Conservation (phyloP, 2,888 invertebrate species). For the Lasioglossum morio region DNA sequence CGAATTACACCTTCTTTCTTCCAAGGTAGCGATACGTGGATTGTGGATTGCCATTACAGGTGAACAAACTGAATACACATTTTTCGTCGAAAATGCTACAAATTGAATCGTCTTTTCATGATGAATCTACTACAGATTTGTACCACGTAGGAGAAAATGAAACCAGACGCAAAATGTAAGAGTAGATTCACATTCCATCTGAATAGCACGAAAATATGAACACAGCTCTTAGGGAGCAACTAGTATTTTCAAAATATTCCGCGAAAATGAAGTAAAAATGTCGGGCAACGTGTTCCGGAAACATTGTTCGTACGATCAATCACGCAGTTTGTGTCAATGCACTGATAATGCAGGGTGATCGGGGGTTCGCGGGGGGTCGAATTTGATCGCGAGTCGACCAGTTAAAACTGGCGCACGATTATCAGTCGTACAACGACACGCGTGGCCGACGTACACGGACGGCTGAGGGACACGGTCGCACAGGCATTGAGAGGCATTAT, state of each 20-base stretch:
- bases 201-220: neutral
- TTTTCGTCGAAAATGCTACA: too few species aligned
- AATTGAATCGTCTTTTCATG: too few species aligned
- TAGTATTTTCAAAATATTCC: neutral
- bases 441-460: constrained; percentile 51
- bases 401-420: constrained; percentile 48
- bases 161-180: neutral
- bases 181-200: neutral
- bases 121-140: too few species aligned
- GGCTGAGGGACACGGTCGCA: constrained; percentile 69
- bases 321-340: neutral
- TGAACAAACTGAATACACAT: too few species aligned
- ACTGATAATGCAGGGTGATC: neutral
- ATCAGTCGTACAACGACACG: constrained; percentile 45
- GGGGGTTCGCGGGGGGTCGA: neutral
- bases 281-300: neutral
- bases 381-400: constrained; percentile 4
- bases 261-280: neutral
- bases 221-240: neutral
- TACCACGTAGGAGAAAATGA: neutral
- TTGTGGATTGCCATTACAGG: too few species aligned
- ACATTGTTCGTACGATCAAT: neutral
- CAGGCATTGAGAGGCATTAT: constrained; percentile 82
- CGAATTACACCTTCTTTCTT: too few species aligned
- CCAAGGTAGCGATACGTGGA: too few species aligned